phyloP scores from a whole-genome alignment of 2,888 invertebrate genomes.

The Xylota sylvarum region DNA sequence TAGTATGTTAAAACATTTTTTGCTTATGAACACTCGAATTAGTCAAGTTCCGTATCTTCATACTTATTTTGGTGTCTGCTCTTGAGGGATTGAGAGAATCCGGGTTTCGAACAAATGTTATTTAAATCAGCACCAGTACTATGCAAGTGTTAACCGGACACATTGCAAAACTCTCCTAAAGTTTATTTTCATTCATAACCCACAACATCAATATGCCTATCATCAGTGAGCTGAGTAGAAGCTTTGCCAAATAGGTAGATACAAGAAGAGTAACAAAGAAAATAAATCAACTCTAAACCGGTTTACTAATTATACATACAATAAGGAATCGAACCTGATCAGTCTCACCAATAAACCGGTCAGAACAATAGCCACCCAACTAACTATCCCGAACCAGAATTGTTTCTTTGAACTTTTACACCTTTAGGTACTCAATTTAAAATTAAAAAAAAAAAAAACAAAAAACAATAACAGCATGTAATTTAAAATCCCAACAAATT shows the following conservation, averaged over 20 bases:
- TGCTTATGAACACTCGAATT: too few species aligned
- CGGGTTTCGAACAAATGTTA: too few species aligned
- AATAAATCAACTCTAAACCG: constrained; percentile 14
- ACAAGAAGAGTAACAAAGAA: not conserved
- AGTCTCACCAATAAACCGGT: constrained; percentile 2
- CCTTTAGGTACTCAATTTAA: not conserved
- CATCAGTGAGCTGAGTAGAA: not conserved
- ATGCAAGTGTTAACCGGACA: too few species aligned
- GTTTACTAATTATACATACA: constrained; percentile 2
- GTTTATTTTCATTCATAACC: not conserved
- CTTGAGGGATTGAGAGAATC: too few species aligned
- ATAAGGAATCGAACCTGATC: not conserved
- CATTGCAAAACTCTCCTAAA: not conserved
- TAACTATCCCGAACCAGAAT: not conserved
- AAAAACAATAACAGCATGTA: too few species aligned
- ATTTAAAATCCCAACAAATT: not conserved
- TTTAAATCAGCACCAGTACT: too few species aligned
- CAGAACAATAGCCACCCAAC: not conserved
- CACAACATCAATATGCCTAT: not conserved
- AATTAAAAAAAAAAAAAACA: not conserved
- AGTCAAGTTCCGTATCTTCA: too few species aligned
- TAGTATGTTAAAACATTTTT: too few species aligned
- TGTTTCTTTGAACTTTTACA: not conserved
- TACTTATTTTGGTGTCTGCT: too few species aligned
- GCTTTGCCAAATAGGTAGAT: not conserved